Conservation (phyloP, 2,113 vertebrate genomes). For the Nesogale talazaci region DNA sequence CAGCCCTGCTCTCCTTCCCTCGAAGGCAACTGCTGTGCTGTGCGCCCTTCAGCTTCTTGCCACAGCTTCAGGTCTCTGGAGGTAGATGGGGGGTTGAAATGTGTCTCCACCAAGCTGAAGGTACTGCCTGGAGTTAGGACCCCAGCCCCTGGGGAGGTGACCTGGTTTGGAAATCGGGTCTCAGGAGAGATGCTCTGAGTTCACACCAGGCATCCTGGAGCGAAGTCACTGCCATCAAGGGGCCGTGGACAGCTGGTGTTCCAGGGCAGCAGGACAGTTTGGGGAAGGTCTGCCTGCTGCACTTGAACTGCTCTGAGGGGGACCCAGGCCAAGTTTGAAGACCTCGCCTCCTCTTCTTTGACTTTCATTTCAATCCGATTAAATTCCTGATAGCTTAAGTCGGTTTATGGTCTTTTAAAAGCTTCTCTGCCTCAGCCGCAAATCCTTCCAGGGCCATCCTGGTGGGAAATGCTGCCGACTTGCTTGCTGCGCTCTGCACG, state of each 20-base stretch:
- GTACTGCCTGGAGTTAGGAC: not conserved
- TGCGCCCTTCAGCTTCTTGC: too few species aligned
- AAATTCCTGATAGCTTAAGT: slow-evolving; percentile 55
- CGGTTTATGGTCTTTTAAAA: slow-evolving; percentile 39
- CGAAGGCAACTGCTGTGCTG: too few species aligned
- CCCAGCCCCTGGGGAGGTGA: not conserved
- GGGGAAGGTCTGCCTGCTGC: too few species aligned
- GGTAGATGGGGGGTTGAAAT: not conserved
- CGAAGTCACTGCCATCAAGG: not conserved
- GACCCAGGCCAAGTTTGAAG: slow-evolving; percentile 21
- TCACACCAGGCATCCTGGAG: not conserved
- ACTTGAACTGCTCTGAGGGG: rapidly evolving
- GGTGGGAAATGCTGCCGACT: not conserved
- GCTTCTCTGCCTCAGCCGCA: not conserved
- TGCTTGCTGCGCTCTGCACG: not conserved
- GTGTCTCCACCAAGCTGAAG: not conserved
- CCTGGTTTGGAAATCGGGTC: not conserved
- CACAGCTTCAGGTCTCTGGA: not conserved
- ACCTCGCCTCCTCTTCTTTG: not conserved
- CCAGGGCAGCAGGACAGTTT: not conserved
- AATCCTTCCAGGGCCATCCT: slow-evolving; percentile 53
- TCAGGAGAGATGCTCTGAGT: not conserved
- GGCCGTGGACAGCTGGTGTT: not conserved
- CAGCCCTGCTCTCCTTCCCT: rapidly evolving
- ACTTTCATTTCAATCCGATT: not conserved